Evolutionary conservation across 2,113 vertebrate genomes (phyloP).

Genomic region (Orycteropus afer): DNA sequence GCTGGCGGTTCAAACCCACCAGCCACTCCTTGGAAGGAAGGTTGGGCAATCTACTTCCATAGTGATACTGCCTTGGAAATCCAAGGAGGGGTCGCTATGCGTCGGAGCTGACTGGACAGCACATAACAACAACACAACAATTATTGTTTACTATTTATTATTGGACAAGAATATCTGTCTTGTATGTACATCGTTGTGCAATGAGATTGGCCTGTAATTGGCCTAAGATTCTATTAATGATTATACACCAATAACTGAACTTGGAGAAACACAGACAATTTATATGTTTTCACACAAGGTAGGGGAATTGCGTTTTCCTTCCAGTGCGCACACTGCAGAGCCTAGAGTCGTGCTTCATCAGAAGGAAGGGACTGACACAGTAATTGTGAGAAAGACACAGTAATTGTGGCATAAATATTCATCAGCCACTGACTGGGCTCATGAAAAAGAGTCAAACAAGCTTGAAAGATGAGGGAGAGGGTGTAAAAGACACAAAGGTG

Average conservation of each 20-base stretch:
- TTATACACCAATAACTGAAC: neutral
- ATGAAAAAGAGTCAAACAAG: neutral
- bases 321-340: neutral
- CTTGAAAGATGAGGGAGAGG: neutral
- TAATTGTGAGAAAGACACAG: too few species aligned
- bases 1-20: too few species aligned
- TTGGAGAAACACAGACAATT: neutral
- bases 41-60: too few species aligned
- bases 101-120: too few species aligned
- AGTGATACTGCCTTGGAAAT: too few species aligned
- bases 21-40: too few species aligned
- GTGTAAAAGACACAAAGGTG: neutral
- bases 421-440: accelerated
- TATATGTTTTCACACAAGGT: neutral
- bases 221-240: neutral
- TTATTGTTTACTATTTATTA: neutral
- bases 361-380: neutral
- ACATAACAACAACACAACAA: too few species aligned
- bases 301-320: neutral
- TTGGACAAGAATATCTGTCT: neutral
- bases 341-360: neutral
- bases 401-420: accelerated
- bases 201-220: neutral
- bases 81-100: too few species aligned
- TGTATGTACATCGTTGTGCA: neutral